Evolutionary conservation across 2,113 vertebrate species (phyloP).

Genomic region (Plotosus lineatus): DNA sequence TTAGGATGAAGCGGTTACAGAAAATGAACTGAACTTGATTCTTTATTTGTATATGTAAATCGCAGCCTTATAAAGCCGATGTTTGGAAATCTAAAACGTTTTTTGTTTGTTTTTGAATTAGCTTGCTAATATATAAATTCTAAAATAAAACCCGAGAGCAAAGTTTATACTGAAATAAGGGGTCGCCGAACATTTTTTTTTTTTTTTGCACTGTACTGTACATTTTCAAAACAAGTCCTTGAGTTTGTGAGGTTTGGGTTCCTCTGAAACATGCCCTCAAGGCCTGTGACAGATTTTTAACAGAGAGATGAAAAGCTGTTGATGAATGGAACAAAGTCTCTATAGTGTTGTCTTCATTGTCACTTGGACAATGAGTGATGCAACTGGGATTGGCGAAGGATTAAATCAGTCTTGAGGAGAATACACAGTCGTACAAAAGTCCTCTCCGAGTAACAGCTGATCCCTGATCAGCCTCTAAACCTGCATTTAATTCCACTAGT

Average conservation of each 20-base stretch:
- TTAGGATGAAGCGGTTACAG: too few species aligned
- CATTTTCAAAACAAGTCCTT: not conserved
- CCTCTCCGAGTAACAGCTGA: not conserved
- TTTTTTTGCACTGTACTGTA: too few species aligned
- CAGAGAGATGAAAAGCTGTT: not conserved
- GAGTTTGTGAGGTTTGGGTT: not conserved
- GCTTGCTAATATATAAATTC: too few species aligned
- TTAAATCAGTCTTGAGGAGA: not conserved
- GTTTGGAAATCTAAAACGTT: too few species aligned
- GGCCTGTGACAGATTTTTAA: not conserved
- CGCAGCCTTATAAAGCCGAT: too few species aligned
- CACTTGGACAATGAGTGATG: constrained; percentile 3
- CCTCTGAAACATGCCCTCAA: constrained; percentile 11
- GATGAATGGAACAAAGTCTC: not conserved
- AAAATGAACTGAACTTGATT: too few species aligned
- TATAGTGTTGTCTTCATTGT: constrained; percentile 6
- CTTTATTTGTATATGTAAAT: too few species aligned
- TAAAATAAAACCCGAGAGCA: too few species aligned
- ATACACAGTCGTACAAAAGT: not conserved
- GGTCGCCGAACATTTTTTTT: too few species aligned
- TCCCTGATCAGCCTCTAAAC: not conserved
- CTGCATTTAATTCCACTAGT: not conserved
- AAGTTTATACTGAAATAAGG: too few species aligned
- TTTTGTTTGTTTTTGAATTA: too few species aligned
- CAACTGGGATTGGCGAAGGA: not conserved